Evolutionary conservation across 2,797 vertebrate species (phyloP).

Genomic region (Lutra lutra): DNA sequence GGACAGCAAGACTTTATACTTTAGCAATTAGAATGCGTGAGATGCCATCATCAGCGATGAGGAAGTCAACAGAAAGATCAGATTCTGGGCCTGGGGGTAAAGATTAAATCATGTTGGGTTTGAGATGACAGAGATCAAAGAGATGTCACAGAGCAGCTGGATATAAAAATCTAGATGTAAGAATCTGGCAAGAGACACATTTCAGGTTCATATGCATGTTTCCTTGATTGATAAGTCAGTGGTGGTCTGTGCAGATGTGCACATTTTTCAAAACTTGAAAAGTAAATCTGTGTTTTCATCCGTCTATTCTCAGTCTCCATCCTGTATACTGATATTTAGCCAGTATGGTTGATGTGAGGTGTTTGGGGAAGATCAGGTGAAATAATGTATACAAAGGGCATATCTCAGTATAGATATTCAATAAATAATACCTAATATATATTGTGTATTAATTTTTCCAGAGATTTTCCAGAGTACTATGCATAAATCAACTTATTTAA

Average conservation of each 20-base stretch:
- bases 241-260: not conserved
- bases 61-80: not conserved
- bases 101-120: not conserved
- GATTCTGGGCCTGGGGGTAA: not conserved
- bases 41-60: not conserved
- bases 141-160: not conserved
- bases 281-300: not conserved
- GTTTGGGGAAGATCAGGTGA: not conserved
- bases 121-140: not conserved
- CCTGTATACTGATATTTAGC: not conserved
- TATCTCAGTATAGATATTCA: not conserved
- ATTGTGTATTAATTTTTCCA: not conserved
- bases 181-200: not conserved
- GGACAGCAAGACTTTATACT: not conserved
- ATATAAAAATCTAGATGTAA: not conserved
- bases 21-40: not conserved
- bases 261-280: not conserved
- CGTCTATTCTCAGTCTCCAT: not conserved
- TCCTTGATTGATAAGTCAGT: not conserved
- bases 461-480: not conserved
- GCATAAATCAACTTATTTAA: conserved; percentile 13
- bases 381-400: not conserved
- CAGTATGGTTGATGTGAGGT: not conserved
- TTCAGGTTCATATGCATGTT: not conserved
- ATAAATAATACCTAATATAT: not conserved